Percentiles rank a stretch among this genome's conserved stretches.
Conservation (phyloP, 1,140 invertebrate species). For the Fopius arisanus region DNA sequence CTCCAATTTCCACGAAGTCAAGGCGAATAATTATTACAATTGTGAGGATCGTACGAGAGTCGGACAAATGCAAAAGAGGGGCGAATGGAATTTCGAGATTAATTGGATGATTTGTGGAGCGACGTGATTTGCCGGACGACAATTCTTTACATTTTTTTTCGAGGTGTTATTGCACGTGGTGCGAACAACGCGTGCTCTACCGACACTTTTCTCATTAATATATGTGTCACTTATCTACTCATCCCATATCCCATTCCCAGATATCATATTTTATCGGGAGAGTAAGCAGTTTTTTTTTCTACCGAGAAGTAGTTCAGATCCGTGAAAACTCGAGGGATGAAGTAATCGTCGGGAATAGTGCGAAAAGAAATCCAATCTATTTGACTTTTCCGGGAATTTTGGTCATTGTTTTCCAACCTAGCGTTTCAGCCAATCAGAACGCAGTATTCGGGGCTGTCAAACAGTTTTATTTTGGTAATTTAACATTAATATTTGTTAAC, state of each 20-base stretch:
- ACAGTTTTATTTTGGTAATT: too few species aligned
- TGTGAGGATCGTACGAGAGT: background rate
- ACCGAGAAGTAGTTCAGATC: background rate
- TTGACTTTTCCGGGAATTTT: background rate
- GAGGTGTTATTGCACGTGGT: slow-evolving; percentile 13
- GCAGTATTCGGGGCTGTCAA: too few species aligned
- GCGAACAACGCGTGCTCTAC: background rate
- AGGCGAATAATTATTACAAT: background rate
- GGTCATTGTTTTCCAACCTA: too few species aligned
- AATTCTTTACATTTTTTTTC: background rate
- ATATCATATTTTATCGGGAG: slow-evolving; percentile 26
- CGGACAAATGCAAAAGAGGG: background rate
- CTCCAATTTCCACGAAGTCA: background rate
- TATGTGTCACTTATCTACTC: background rate
- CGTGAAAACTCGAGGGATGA: background rate
- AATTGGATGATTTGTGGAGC: background rate
- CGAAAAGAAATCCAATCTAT: background rate
- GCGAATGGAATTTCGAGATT: background rate
- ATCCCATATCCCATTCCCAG: slow-evolving; percentile 28
- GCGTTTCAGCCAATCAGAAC: too few species aligned
- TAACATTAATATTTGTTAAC: too few species aligned
- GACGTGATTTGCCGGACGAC: background rate
- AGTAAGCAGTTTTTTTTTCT: slow-evolving; percentile 28
- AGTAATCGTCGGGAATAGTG: background rate
- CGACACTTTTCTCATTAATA: background rate